These are phyloP conservation scores for Phyllotis vaccarum DNA, from an alignment of 2,797 vertebrate genomes.

Conservation along the genomic window DNA sequence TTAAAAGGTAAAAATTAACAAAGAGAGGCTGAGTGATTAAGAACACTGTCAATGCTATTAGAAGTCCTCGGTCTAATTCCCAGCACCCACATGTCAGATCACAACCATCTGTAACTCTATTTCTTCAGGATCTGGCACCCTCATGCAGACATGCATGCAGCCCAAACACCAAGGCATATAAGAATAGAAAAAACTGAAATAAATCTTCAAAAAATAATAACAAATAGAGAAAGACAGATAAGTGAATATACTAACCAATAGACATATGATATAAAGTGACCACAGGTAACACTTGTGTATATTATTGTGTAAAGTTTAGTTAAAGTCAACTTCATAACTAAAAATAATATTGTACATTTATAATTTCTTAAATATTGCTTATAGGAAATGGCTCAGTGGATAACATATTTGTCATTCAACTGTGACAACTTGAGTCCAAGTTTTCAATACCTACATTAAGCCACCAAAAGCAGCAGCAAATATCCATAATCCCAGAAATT, in stretches of 20 bases:
- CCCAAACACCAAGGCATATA: too few relatives aligned
- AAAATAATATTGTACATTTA: neutral
- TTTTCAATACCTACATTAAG: too few relatives aligned
- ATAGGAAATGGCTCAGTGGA: neutral
- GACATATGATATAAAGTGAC: neutral
- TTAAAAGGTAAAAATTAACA: neutral
- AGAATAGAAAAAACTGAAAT: too few relatives aligned
- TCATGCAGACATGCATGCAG: too few relatives aligned
- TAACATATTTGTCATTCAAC: neutral
- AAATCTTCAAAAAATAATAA: neutral
- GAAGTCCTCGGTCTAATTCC: neutral
- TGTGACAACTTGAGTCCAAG: neutral
- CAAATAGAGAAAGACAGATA: neutral
- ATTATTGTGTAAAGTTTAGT: neutral
- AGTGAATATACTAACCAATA: neutral
- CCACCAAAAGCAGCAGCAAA: too few relatives aligned
- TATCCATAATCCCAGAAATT: neutral
- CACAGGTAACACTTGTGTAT: neutral
- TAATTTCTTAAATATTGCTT: neutral
- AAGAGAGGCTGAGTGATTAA: neutral
- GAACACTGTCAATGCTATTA: neutral
- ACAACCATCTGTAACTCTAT: too few relatives aligned
- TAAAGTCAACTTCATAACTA: neutral
- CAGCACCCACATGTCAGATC: too few relatives aligned
- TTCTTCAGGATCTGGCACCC: too few relatives aligned